These are phyloP conservation scores for Phrixothrix hirtus DNA, from an alignment of 2,888 invertebrate species.

Conservation along the genomic window DNA sequence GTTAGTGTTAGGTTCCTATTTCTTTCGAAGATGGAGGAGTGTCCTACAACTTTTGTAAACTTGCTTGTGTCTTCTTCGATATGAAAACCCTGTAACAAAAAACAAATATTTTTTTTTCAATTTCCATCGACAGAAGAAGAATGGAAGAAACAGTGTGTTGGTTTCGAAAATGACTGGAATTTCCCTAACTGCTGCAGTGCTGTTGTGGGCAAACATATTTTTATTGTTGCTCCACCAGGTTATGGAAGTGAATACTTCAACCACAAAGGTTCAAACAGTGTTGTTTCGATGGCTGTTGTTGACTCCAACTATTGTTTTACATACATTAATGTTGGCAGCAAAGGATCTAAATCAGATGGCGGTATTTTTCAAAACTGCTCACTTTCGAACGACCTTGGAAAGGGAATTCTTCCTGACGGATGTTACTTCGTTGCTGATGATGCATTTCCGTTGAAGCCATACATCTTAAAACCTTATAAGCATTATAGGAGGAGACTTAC, in stretches of 20 bases:
- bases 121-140: too few relatives aligned
- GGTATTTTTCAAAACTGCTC: not conserved
- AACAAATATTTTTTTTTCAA: too few relatives aligned
- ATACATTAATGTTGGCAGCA: too few relatives aligned
- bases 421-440: not conserved
- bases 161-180: not conserved
- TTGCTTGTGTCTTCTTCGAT: too few relatives aligned
- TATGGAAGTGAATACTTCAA: not conserved
- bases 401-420: not conserved
- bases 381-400: not conserved
- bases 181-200: not conserved
- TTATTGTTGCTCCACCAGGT: not conserved
- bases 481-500: not conserved
- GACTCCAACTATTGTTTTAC: too few relatives aligned
- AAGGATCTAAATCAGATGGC: not conserved
- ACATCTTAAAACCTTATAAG: conserved; percentile 1
- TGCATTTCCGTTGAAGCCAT: not conserved
- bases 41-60: too few relatives aligned
- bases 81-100: too few relatives aligned
- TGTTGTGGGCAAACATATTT: not conserved
- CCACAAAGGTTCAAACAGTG: too few relatives aligned
- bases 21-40: too few relatives aligned
- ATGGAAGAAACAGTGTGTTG: not conserved
- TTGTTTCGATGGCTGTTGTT: too few relatives aligned
- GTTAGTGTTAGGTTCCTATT: too few relatives aligned